Base-by-base conservation (phyloP, 92 coral and sea anemone species). In the Epizoanthus stellaris region DNA sequence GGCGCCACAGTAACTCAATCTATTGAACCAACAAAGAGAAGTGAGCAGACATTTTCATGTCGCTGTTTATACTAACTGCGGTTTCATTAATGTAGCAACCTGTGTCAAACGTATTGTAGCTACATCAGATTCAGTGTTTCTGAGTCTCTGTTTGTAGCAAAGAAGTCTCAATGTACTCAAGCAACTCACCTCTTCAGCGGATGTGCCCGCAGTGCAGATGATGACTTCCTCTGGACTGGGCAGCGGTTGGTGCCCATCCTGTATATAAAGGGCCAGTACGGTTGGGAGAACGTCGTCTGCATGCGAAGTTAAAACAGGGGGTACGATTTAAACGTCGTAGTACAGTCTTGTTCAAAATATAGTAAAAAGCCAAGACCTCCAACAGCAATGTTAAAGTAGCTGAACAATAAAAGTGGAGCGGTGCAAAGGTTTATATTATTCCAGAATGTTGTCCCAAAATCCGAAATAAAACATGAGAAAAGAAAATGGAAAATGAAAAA, bases 1-100 rank as follows among this genome's bases (percentile, higher is more conserved):
- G 95, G 62, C 98, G 93, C 98, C 98, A 95, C 57, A 95, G 76
- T 64, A 95, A 80, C 76, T 95, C 95, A 59, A 95, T 86, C 98
- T 95, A 34, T 0, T 63, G 58, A 64, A 23, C n/a, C 30, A 45
- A 53, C 54, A 2, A 30, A 23, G 0, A 23, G 25, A 23, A 23
- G 25, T 23, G 25, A 23, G 25, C 25, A 23, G 25, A 23, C 25
- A 23, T 23, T 23, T 23, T 23, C 25, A 23, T 23, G 25, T 0
- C 25, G 25, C 25, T 23, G 25, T 23, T 23, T 23, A 23, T 23
- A 23, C 25, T 23, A 23, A 23, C 25, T 23, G 25, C 25, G 25
- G 25, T 23, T 23, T 23, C 25, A 23, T 23, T 23, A 23, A 23
- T 23, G 25, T 23, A 23, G 25, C 25, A 23, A 23, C 25, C 25